These are phyloP conservation scores for Cotesia congregata DNA, from an alignment of 2,888 invertebrate species.

Conservation along the genomic window DNA sequence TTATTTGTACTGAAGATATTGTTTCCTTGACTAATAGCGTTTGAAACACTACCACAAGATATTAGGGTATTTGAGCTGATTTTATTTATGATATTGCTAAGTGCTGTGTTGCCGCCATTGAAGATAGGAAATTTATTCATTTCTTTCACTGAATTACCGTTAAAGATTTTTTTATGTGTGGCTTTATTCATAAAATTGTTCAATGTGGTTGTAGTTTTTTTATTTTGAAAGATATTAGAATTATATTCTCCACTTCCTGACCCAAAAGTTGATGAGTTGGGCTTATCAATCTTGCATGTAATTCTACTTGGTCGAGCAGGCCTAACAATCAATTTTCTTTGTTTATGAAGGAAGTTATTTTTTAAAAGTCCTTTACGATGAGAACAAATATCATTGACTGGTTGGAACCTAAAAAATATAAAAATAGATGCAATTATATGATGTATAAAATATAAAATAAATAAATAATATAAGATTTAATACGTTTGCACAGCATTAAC, in stretches of 20 bases:
- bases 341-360: not conserved
- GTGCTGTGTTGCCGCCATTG: not conserved
- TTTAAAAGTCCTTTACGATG: not conserved
- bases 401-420: slow-evolving; percentile 48
- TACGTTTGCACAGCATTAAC: slow-evolving; percentile 33
- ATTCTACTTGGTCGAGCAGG: slow-evolving; percentile 15
- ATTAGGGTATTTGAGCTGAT: not conserved
- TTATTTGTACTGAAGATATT: not conserved
- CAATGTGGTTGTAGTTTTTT: not conserved
- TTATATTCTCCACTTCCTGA: not conserved
- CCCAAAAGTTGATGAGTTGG: not conserved
- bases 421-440: not conserved
- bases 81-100: not conserved
- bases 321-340: not conserved
- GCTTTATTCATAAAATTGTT: not conserved
- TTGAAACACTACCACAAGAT: not conserved
- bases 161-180: not conserved
- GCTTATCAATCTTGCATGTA: not conserved
- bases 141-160: not conserved
- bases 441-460: not conserved
- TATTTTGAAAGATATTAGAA: not conserved
- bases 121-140: not conserved
- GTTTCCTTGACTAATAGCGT: not conserved
- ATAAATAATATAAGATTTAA: slow-evolving; percentile 37
- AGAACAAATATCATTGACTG: slow-evolving; percentile 55